Base-by-base conservation (phyloP, 2,888 invertebrate species). In the Choreutis nemorana region DNA sequence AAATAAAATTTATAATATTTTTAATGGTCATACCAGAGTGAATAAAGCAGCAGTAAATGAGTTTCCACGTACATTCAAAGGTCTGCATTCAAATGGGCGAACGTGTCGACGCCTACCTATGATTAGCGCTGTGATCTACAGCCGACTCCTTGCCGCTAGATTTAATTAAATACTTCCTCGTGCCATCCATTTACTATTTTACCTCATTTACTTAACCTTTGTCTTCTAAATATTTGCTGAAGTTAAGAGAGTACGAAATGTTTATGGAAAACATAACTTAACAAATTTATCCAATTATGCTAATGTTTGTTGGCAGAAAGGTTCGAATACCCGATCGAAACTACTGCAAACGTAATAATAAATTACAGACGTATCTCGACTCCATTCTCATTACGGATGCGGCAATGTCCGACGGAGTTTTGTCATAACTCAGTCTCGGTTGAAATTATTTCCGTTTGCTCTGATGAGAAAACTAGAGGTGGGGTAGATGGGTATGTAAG, bases 361-460 rank as follows among this genome's bases (percentile, higher is more conserved):
- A 75, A 75, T 71, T 61, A 68, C 56, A 41, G 59, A 61, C 67
- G 62, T 73, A 75, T 75, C 73, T 72, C 67, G 70, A 70, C 68
- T 65, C 66, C 61, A 67, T 72, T 73, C 71, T 75, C 73, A 75
- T 73, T 77, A 72, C 70, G 75, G 73, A 73, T 77, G 72, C 73
- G 68, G 73, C 75, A 67, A 70, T 75, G 73, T 75, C 77, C 75
- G 72, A 54, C 55, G 57, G 77, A 77, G 78, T 78, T 77, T 78
- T 72, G 75, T 77, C 75, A 77, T 78, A 78, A 78, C 72, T 78
- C 75, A 77, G 73, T 66, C 75, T 70, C 71, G 71, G 73, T 71
- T 71, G 64, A 73, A 77, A 77, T 75, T 78, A 77, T 75, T 78
- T 78, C 75, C 75, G 70, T 65, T 68, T 60, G 63, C 57, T 63